These are phyloP conservation scores for Balaenoptera acutorostrata DNA, from an alignment of 2,113 vertebrate genomes.

Conservation along the genomic window DNA sequence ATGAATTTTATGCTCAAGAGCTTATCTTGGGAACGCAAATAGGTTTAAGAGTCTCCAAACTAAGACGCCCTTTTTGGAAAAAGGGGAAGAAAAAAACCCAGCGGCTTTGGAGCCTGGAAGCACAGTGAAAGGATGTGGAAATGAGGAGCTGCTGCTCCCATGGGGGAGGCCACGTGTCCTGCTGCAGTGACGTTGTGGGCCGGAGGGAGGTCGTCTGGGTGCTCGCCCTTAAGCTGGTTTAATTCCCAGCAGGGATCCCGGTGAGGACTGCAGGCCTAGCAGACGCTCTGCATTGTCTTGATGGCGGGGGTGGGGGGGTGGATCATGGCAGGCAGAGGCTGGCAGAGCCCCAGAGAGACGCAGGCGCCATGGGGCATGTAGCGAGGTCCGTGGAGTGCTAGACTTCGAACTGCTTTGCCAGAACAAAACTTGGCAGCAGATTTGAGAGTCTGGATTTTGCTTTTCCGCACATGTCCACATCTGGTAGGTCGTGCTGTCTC, in stretches of 20 bases:
- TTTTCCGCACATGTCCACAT: neutral
- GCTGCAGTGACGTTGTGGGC: neutral
- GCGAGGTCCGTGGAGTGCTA: fast-evolving
- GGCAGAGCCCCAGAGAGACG: neutral
- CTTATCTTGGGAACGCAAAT: conserved; percentile 78
- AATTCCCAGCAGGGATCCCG: neutral
- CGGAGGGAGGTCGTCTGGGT: neutral
- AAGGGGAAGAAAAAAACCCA: neutral
- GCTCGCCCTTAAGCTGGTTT: fast-evolving
- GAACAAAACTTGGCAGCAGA: neutral
- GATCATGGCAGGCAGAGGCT: fast-evolving
- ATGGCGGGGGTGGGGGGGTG: no score
- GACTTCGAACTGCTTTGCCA: fast-evolving
- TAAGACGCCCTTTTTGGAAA: conserved; percentile 66
- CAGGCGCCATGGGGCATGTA: fast-evolving
- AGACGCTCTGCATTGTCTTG: fast-evolving
- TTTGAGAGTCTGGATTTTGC: neutral
- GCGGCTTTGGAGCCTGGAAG: conserved; percentile 50
- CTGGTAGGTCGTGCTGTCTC: neutral
- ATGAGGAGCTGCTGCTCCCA: conserved; percentile 44
- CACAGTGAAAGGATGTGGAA: conserved; percentile 57
- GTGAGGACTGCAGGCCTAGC: neutral
- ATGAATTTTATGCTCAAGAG: conserved; percentile 75
- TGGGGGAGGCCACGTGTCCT: neutral
- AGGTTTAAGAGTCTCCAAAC: conserved; percentile 68